Percentiles rank a stretch among this genome's conserved stretches.
Evolutionary conservation across 2,888 invertebrate species (phyloP).

Genomic region (Leptarthrus brevirostris): DNA sequence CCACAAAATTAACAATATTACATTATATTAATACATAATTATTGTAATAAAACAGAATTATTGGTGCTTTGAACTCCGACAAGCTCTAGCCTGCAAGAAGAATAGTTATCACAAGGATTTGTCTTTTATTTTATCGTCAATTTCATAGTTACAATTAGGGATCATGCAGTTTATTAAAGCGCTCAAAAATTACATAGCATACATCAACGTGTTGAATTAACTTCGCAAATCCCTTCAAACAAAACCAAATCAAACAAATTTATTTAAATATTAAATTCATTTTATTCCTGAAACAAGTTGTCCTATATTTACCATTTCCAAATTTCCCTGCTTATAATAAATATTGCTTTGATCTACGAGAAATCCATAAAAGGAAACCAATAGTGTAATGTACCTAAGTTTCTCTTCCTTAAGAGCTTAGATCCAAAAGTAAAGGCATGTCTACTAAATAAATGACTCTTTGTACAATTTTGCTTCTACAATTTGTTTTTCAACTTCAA

Average conservation of each 20-base stretch:
- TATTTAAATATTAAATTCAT: background rate
- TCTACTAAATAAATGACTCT: constrained; percentile 22
- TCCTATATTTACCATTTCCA: no score
- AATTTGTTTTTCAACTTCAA: constrained; percentile 19
- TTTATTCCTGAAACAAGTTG: background rate
- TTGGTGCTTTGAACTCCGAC: constrained; percentile 32
- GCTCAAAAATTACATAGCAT: background rate
- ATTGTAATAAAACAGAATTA: constrained; percentile 27
- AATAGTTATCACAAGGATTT: constrained; percentile 35
- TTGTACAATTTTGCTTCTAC: background rate
- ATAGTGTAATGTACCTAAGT: no score
- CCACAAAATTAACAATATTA: constrained; percentile 43
- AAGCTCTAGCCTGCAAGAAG: constrained; percentile 43
- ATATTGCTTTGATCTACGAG: no score
- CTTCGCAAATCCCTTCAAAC: background rate
- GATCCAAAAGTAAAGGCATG: constrained; percentile 25
- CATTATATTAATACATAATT: constrained; percentile 18
- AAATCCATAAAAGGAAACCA: no score
- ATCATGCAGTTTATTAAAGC: background rate
- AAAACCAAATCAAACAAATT: background rate
- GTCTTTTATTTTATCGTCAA: constrained; percentile 3
- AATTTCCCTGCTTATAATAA: no score
- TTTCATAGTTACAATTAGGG: constrained; percentile 2
- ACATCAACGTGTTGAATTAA: background rate
- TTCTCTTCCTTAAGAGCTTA: background rate